These are phyloP conservation scores for Catharus bicknelli DNA, from an alignment of 2,113 vertebrate genomes.

Conservation along the genomic window DNA sequence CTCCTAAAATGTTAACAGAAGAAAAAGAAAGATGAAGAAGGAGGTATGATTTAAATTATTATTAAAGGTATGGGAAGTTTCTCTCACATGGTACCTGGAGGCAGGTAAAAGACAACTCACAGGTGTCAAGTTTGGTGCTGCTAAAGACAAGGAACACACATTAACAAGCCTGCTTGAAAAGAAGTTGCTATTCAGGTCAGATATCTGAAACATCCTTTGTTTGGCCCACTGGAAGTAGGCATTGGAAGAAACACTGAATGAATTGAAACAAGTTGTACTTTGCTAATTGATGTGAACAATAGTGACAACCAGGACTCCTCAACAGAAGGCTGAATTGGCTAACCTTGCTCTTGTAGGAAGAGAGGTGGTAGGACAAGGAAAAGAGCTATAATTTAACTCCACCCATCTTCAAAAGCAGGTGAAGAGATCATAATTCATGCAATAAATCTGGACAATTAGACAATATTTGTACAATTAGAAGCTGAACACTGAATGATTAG, in stretches of 20 bases:
- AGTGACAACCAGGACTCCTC: neutral
- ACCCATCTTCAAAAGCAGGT: neutral
- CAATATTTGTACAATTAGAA: neutral
- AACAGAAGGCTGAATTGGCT: neutral
- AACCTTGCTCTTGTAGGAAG: neutral
- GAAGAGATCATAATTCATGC: neutral
- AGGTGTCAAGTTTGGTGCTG: neutral
- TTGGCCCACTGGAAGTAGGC: neutral
- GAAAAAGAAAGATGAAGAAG: neutral
- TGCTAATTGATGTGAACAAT: neutral
- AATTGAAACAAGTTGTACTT: neutral
- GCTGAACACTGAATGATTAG: neutral
- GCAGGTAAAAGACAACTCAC: neutral
- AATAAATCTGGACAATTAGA: constrained; percentile 6
- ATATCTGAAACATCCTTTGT: neutral
- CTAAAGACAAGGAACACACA: neutral
- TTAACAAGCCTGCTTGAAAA: neutral
- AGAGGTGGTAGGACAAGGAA: neutral
- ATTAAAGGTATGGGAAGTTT: neutral
- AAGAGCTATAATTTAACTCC: constrained; percentile 47
- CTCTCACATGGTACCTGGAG: neutral
- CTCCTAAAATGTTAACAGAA: neutral
- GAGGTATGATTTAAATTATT: neutral
- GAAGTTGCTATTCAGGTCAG: neutral
- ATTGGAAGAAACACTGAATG: neutral